Evolutionary conservation across 2,888 invertebrate species (phyloP).

Genomic region (Calliopum simillimum): DNA sequence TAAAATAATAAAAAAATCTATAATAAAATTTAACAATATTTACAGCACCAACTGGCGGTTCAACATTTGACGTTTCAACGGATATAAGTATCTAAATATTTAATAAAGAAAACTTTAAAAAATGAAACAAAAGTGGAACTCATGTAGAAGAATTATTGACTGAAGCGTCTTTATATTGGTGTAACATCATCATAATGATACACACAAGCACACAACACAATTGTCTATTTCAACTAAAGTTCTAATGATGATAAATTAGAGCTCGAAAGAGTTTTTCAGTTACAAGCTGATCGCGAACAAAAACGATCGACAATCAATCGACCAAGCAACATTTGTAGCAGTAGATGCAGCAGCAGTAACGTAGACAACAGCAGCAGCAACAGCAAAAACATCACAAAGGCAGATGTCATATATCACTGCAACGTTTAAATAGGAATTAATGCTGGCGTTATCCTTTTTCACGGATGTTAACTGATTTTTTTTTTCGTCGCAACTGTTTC

Average conservation of each 20-base stretch:
- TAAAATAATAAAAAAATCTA: conserved; percentile 6
- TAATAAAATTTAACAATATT: conserved; percentile 2
- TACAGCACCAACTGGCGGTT: conserved; percentile 3
- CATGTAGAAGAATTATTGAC: conserved; percentile 5
- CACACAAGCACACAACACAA: neutral
- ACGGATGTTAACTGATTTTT: no score
- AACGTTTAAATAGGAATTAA: neutral
- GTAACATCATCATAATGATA: neutral
- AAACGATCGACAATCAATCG: neutral
- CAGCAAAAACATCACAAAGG: no score
- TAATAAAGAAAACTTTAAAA: conserved; percentile 13
- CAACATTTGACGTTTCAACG: neutral
- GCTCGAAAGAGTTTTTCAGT: conserved; percentile 7
- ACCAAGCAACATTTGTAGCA: neutral
- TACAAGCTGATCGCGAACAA: conserved; percentile 4
- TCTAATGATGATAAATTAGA: neutral
- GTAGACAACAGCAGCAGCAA: no score
- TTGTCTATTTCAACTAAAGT: conserved; percentile 7
- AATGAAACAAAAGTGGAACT: conserved; percentile 20
- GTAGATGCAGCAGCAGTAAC: neutral
- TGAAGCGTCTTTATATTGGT: neutral
- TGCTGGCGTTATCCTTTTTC: neutral
- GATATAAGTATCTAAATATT: conserved; percentile 14
- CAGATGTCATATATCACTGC: neutral
- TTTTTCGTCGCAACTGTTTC: no score